Base-by-base conservation (phyloP, 2,797 vertebrate species). In the Sardinella longiceps region DNA sequence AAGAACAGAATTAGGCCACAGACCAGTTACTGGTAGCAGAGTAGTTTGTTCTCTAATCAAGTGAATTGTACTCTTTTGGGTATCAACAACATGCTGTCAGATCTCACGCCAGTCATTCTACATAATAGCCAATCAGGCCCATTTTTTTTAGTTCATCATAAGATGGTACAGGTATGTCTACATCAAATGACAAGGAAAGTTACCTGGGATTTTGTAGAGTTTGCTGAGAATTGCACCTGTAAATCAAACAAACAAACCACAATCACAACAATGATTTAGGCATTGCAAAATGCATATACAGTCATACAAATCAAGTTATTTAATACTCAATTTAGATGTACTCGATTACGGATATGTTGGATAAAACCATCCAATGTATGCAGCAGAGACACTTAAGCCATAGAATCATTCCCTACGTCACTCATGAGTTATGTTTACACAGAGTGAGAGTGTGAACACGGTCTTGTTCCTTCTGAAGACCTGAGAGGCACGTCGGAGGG, bases 161-260 rank as follows among this genome's bases (percentile, higher is more conserved):
- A 70, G 2, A 60, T 60, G n/a, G 46, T 12, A 1, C 46, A 0
- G 1, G 46, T 12, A 60, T 5, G 63, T 1, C 15, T 70, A 33
- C 14, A 33, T 70, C 15, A 70, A 5, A 30, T 33, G 30, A 14
- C 30, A 33, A 28, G 12, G 3, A 2, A 70, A 43, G 37, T 39
- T 94, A 99, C 98, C 98, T 97, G 98, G 98, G 88, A 99, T 99
- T 92, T 98, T 99, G 95, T 97, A 99, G 53, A 99, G 93, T 91
- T 97, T 98, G 88, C 96, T 96, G 92, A 99, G 97, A 92, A 99
- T 98, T 86, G 97, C 97, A 88, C 98, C 98, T 99, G 93, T 81
- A 91, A 87, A 81, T 84, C 2, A 86, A 2, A 48, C 46, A 48
- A 87, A 81, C 80, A 33, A 45, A 33, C 5, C 82, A n/a, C 1